phyloP scores from a whole-genome alignment of 2,113 vertebrate species.

The Penelope pileata region DNA sequence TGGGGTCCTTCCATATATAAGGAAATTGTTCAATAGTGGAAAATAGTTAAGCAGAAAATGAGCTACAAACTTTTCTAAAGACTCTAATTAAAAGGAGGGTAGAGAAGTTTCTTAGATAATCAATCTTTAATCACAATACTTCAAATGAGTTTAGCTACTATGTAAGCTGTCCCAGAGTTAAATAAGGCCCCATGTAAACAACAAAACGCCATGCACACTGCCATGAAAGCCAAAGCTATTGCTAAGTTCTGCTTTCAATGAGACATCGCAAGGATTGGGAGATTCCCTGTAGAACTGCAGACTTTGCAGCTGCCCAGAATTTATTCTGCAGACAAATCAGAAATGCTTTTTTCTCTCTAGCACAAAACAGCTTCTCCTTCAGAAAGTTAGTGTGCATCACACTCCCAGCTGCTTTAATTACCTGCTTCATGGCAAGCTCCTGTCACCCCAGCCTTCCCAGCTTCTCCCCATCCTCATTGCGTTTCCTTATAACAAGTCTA shows the following conservation, averaged over 20 bases:
- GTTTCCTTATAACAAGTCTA: not conserved
- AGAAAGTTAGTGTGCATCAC: not conserved
- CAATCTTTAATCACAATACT: not conserved
- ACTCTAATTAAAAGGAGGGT: not conserved
- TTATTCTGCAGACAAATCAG: slow-evolving; percentile 8
- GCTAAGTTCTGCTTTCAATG: not conserved
- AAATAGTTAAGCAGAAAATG: not conserved
- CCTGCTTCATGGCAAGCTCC: not conserved
- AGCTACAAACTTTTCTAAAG: not conserved
- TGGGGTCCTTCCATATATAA: not conserved
- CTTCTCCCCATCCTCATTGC: not conserved
- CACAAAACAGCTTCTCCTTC: not conserved
- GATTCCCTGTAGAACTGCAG: not conserved
- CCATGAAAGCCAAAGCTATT: not conserved
- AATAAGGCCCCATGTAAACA: not conserved
- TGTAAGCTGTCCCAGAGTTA: not conserved
- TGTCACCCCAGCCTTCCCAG: not conserved
- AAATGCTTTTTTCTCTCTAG: not conserved
- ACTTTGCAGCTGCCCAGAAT: not conserved
- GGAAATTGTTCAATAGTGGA: not conserved
- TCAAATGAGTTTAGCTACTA: not conserved
- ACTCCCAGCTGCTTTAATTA: slow-evolving; percentile 43
- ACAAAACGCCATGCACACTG: not conserved
- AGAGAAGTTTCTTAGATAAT: not conserved
- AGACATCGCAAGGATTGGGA: not conserved